A percentile compares a stretch with the other conserved stretches of the same genome.
Evolutionary conservation across 2,888 invertebrate genomes (phyloP).

Genomic region (Agrochola circellaris): DNA sequence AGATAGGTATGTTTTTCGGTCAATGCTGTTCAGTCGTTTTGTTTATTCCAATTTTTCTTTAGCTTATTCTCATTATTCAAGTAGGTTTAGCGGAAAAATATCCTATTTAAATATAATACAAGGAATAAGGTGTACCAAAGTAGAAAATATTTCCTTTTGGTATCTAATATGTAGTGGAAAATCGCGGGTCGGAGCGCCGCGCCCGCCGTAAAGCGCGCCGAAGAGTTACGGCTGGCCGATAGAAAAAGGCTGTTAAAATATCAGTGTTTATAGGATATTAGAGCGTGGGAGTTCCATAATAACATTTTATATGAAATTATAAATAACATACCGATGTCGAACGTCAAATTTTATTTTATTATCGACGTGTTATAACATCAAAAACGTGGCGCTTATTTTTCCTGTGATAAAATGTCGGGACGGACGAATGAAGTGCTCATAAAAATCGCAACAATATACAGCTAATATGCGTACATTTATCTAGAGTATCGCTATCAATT

Average conservation of each 20-base stretch:
- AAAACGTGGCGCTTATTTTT: slow-evolving; percentile 30
- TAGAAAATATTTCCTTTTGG: slow-evolving; percentile 35
- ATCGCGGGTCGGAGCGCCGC: slow-evolving; percentile 27
- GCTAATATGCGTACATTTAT: slow-evolving; percentile 62
- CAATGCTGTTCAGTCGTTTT: not conserved
- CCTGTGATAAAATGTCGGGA: slow-evolving; percentile 8
- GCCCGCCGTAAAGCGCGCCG: slow-evolving; percentile 49
- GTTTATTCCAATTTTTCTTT: not conserved
- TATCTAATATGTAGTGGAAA: slow-evolving; percentile 40
- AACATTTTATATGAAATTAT: slow-evolving; percentile 59
- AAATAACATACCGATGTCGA: slow-evolving; percentile 57
- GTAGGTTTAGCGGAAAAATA: not conserved
- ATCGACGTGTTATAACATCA: slow-evolving; percentile 21
- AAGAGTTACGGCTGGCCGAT: slow-evolving; percentile 56
- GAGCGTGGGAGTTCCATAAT: slow-evolving; percentile 53
- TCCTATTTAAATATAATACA: not conserved
- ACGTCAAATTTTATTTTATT: slow-evolving; percentile 51
- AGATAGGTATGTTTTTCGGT: not conserved
- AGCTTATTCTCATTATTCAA: not conserved
- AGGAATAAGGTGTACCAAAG: not conserved
- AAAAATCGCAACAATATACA: slow-evolving; percentile 51
- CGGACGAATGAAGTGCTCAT: slow-evolving; percentile 50
- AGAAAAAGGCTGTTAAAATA: slow-evolving; percentile 66
- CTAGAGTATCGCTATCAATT: slow-evolving; percentile 68
- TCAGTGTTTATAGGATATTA: slow-evolving; percentile 65